Evolutionary conservation across 1,140 invertebrate genomes (phyloP).

Genomic region (Battus philenor): DNA sequence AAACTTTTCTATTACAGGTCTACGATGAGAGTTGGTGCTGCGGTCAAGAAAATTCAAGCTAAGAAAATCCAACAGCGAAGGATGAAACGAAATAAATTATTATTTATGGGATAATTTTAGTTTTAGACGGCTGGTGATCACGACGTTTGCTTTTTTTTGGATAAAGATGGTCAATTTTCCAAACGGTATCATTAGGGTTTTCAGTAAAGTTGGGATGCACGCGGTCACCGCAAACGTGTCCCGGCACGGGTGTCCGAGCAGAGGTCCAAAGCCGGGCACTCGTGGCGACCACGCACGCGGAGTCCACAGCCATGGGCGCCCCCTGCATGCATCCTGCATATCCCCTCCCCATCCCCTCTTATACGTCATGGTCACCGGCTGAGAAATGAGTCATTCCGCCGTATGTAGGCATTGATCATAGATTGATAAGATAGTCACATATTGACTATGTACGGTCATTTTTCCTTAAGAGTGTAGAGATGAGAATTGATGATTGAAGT

Average conservation of each 20-base stretch:
- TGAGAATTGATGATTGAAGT: too few relatives aligned
- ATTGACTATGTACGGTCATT: background rate
- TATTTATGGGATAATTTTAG: too few relatives aligned
- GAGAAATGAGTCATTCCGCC: conserved; percentile 52
- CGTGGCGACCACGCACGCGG: conserved; percentile 36
- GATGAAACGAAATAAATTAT: too few relatives aligned
- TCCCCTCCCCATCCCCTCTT: conserved; percentile 5
- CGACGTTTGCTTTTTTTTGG: too few relatives aligned
- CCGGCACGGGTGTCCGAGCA: conserved; percentile 30
- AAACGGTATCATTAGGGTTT: too few relatives aligned
- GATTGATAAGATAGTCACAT: conserved; percentile 1
- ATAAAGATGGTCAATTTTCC: too few relatives aligned
- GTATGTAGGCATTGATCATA: conserved; percentile 35
- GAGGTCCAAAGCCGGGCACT: conserved; percentile 13
- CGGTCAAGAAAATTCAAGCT: too few relatives aligned
- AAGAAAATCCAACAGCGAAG: too few relatives aligned
- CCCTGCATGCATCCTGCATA: conserved; percentile 44
- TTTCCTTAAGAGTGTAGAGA: too few relatives aligned
- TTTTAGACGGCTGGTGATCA: too few relatives aligned
- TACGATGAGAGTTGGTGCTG: too few relatives aligned
- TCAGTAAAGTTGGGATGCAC: conserved; percentile 32
- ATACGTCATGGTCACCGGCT: conserved; percentile 22
- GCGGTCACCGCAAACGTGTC: conserved; percentile 42
- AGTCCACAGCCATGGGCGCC: conserved; percentile 59
- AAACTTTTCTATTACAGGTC: too few relatives aligned